Conservation (phyloP, 2,113 vertebrate genomes). For the Triplophysa tibetana region DNA sequence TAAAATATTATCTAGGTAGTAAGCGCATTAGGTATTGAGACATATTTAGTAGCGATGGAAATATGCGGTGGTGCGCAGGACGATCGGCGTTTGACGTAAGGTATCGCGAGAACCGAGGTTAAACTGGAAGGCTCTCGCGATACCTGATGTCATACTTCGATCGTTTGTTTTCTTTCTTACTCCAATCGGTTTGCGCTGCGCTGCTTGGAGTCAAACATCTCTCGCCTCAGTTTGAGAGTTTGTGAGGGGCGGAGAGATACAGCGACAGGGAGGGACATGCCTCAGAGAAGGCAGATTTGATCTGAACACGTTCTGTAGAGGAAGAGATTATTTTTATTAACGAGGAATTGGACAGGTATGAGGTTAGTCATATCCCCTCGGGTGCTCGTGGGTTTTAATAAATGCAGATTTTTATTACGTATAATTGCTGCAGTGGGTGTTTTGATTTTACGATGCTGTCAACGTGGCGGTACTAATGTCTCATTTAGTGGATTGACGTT, state of each 20-base stretch:
- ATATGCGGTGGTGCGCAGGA: no score
- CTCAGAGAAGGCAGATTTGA: neutral
- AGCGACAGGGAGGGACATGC: neutral
- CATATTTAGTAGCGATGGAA: neutral
- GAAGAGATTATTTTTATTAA: constrained; percentile 13
- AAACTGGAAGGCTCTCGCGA: no score
- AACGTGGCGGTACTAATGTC: constrained; percentile 19
- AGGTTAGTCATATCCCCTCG: constrained; percentile 31
- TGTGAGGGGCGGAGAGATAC: constrained; percentile 11
- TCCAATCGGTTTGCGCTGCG: no score
- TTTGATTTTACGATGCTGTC: neutral
- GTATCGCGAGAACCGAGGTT: no score
- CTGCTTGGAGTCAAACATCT: no score
- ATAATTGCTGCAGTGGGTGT: neutral
- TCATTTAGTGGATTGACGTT: neutral
- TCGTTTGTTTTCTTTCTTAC: no score
- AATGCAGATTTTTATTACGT: neutral
- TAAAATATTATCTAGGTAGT: neutral
- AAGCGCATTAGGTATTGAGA: neutral
- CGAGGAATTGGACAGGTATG: constrained; percentile 1
- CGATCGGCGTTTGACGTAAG: no score
- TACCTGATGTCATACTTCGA: no score
- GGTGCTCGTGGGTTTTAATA: neutral
- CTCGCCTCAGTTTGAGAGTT: no score
- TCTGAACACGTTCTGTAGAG: neutral